Evolutionary conservation across 1,140 invertebrate genomes (phyloP).

Genomic region (Cydia pomonella): DNA sequence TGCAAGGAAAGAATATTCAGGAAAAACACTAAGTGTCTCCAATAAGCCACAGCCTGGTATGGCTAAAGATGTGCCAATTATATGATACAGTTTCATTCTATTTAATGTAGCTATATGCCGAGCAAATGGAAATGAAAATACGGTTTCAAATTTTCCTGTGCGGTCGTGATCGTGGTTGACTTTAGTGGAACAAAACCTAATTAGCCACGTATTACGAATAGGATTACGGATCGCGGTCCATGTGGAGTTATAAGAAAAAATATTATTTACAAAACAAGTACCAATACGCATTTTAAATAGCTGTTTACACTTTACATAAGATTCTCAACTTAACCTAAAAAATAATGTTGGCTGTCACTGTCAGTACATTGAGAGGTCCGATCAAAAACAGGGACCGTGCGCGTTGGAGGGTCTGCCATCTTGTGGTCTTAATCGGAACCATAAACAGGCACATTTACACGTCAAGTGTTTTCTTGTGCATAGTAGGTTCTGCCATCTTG

Average conservation of each 20-base stretch:
- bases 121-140: conserved; percentile 63
- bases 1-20: conserved; percentile 49
- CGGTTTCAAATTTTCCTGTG: conserved; percentile 56
- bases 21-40: conserved; percentile 56
- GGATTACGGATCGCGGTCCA: not conserved
- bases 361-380: not conserved
- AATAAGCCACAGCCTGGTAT: conserved; percentile 58
- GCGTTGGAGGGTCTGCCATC: no score
- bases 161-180: not conserved
- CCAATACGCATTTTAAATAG: conserved; percentile 22
- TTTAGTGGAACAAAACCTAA: not conserved
- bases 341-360: not conserved
- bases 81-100: conserved; percentile 70
- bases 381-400: no score
- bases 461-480: no score
- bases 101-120: conserved; percentile 66
- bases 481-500: no score
- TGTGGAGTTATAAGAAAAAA: not conserved
- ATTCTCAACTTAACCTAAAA: conserved; percentile 13
- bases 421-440: no score
- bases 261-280: conserved; percentile 32
- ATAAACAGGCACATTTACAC: no score
- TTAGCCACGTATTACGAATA: not conserved
- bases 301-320: not conserved
- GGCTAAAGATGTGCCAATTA: conserved; percentile 54